phyloP scores from a whole-genome alignment of 2,888 invertebrate genomes.

The Melieria crassipennis region DNA sequence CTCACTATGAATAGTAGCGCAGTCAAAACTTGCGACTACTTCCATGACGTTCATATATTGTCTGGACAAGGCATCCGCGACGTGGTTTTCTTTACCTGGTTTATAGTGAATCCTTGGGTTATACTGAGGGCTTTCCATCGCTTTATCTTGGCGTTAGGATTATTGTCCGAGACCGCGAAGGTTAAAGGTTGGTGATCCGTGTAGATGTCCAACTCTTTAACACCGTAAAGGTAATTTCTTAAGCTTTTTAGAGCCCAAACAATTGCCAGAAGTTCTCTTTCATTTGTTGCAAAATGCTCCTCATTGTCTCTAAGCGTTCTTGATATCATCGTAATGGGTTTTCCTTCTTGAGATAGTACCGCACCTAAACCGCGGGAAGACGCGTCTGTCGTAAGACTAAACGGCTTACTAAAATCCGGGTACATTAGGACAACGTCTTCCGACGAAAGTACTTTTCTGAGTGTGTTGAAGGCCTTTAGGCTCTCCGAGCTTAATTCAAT shows the following conservation, averaged over 20 bases:
- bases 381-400: slow-evolving; percentile 4
- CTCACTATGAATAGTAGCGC: slow-evolving; percentile 30
- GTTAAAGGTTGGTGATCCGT: slow-evolving; percentile 8
- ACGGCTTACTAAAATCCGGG: slow-evolving; percentile 1
- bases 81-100: slow-evolving; percentile 26
- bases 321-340: slow-evolving; percentile 7
- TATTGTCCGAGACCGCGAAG: slow-evolving; percentile 7
- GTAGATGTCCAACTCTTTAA: slow-evolving; percentile 3
- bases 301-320: not conserved
- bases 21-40: not conserved
- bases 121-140: no score
- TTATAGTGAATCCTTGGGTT: not conserved
- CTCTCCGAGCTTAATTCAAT: not conserved
- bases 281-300: not conserved
- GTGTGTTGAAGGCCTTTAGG: not conserved
- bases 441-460: not conserved
- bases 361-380: slow-evolving; percentile 4
- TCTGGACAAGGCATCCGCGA: slow-evolving; percentile 30
- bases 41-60: not conserved
- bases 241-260: slow-evolving; percentile 4
- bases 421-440: not conserved
- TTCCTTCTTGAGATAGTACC: slow-evolving; percentile 4
- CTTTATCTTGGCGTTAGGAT: slow-evolving; percentile 1
- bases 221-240: slow-evolving; percentile 9
- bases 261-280: slow-evolving; percentile 3